Evolutionary conservation across 92 coral and sea anemone species (phyloP).

Genomic region (Actinostola sp.): DNA sequence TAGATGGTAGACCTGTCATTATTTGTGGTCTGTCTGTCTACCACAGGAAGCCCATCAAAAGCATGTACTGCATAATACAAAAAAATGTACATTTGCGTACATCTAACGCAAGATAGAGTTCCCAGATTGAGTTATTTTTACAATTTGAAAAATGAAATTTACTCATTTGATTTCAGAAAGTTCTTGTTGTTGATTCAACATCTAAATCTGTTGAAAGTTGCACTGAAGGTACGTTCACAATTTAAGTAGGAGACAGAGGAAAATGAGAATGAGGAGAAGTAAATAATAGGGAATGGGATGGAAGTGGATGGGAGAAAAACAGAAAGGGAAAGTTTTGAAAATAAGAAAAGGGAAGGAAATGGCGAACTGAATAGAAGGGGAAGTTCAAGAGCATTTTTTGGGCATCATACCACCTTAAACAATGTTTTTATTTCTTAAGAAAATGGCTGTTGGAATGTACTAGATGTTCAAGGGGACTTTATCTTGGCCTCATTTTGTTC

Average conservation of each 20-base stretch:
- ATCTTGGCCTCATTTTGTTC: constrained; percentile 66
- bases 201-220: constrained; percentile 52
- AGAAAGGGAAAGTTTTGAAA: too few species aligned
- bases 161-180: constrained; percentile 44
- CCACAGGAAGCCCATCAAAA: too few species aligned
- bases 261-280: not conserved
- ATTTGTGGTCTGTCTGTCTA: too few species aligned
- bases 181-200: constrained; percentile 41
- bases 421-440: constrained; percentile 26
- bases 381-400: too few species aligned
- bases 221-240: constrained; percentile 81
- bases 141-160: constrained; percentile 9
- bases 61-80: too few species aligned
- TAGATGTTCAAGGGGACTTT: constrained; percentile 75
- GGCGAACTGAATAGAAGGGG: too few species aligned
- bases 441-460: constrained; percentile 80
- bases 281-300: too few species aligned
- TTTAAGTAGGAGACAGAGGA: too few species aligned
- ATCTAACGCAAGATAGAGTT: not conserved
- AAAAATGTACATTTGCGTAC: too few species aligned
- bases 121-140: not conserved
- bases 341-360: too few species aligned
- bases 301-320: too few species aligned
- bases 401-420: not conserved
- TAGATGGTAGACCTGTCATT: too few species aligned